These are phyloP conservation scores for Pyrrhia umbra DNA, from an alignment of 2,888 invertebrate species.

Conservation along the genomic window DNA sequence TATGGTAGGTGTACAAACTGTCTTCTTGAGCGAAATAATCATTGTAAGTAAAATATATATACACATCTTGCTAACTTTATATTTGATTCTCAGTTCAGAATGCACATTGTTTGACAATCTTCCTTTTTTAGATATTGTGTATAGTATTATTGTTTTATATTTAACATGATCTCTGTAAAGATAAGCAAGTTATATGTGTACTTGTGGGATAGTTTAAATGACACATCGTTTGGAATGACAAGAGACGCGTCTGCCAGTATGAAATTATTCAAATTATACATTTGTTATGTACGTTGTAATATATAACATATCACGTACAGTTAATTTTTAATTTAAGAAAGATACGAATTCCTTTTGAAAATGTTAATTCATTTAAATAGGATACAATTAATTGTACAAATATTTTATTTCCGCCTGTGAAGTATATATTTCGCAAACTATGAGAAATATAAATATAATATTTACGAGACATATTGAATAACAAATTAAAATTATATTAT, in stretches of 20 bases:
- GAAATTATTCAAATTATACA: neutral
- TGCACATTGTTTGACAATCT: slow-evolving; percentile 35
- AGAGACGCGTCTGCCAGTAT: neutral
- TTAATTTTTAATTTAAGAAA: slow-evolving; percentile 11
- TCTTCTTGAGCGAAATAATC: slow-evolving; percentile 34
- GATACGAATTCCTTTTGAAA: slow-evolving; percentile 6
- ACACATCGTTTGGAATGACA: slow-evolving; percentile 4
- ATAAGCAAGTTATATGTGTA: slow-evolving; percentile 5
- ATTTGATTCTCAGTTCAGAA: slow-evolving; percentile 16
- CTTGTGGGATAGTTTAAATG: neutral
- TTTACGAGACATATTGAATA: neutral
- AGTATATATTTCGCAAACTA: neutral
- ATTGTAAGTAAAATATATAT: slow-evolving; percentile 45
- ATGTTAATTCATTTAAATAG: slow-evolving; percentile 4
- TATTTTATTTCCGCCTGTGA: slow-evolving; percentile 4
- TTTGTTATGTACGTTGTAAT: slow-evolving; percentile 26
- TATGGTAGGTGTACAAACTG: slow-evolving; percentile 28
- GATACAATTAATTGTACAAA: slow-evolving; percentile 16
- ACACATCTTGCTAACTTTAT: slow-evolving; percentile 16
- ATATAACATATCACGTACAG: slow-evolving; percentile 42
- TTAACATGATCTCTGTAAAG: slow-evolving; percentile 33
- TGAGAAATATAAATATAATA: neutral
- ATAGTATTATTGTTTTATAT: slow-evolving; percentile 29
- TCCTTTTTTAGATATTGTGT: slow-evolving; percentile 20
- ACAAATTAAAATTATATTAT: neutral